Percentiles rank a stretch among this genome's conserved stretches.
These are phyloP conservation scores for Seriola dumerili DNA, from an alignment of 2,113 vertebrate species.

Conservation along the genomic window DNA sequence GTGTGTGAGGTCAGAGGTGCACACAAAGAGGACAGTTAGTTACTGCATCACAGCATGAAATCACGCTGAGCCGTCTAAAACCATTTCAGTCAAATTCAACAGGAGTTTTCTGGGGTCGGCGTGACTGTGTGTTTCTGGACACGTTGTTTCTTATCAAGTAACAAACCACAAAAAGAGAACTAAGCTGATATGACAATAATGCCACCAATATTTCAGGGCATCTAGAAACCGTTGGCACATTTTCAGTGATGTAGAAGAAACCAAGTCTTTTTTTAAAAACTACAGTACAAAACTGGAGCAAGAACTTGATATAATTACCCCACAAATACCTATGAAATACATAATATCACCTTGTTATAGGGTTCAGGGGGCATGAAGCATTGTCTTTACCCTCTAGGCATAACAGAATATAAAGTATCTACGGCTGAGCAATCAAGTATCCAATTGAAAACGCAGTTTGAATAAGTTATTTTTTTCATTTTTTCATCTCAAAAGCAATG, in stretches of 20 bases:
- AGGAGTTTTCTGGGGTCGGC: constrained; percentile 19
- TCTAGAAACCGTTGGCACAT: neutral
- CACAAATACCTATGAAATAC: neutral
- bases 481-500: neutral
- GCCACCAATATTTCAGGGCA: neutral
- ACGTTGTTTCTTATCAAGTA: constrained; percentile 25
- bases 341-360: neutral
- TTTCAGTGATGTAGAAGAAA: neutral
- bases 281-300: neutral
- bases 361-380: neutral
- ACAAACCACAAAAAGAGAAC: neutral
- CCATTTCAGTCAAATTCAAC: constrained; percentile 46
- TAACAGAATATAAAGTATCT: neutral
- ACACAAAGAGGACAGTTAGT: constrained; percentile 26
- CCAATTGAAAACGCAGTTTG: neutral
- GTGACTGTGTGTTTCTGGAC: neutral
- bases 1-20: constrained; percentile 10
- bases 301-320: neutral
- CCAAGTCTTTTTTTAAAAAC: neutral
- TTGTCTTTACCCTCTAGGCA: neutral
- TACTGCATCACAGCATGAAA: constrained; percentile 49
- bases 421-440: neutral
- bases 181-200: neutral
- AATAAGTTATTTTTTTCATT: neutral
- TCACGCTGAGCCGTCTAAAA: constrained; percentile 43